phyloP scores from a whole-genome alignment of 2,797 vertebrate species.

The Margarornis squamiger region DNA sequence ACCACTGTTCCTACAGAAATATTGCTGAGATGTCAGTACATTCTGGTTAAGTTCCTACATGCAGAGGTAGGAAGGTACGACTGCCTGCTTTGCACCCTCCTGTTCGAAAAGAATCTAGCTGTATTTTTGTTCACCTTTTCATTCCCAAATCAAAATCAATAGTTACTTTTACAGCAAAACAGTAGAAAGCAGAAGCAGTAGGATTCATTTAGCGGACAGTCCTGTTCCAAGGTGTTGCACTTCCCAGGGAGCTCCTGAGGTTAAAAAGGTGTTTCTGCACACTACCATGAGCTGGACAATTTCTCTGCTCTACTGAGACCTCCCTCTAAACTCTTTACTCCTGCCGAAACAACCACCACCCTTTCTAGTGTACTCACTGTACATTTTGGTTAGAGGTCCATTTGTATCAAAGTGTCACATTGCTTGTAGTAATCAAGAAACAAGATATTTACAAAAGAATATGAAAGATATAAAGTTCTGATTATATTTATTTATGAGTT shows the following conservation, averaged over 20 bases:
- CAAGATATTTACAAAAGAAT: neutral
- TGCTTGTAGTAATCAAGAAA: neutral
- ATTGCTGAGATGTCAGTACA: neutral
- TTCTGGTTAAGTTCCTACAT: neutral
- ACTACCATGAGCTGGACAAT: fast-evolving
- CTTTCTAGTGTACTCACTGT: neutral
- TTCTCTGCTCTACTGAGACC: neutral
- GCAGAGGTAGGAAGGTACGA: neutral
- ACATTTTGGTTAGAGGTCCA: neutral
- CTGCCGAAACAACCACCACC: neutral
- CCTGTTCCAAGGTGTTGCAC: neutral
- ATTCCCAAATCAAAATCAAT: neutral
- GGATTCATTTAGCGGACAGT: neutral
- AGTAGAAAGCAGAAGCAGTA: neutral
- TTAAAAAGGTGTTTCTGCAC: neutral
- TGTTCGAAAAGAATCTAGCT: neutral
- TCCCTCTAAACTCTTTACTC: neutral
- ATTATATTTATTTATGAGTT: neutral
- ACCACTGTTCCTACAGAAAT: neutral
- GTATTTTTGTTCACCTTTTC: neutral
- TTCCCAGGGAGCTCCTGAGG: neutral
- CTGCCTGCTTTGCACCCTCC: fast-evolving
- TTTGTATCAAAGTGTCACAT: neutral
- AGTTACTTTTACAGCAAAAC: neutral
- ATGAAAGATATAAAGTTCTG: neutral